These are phyloP conservation scores for Holcopasites calliopsidis DNA, from an alignment of 1,140 invertebrate species.

Conservation along the genomic window DNA sequence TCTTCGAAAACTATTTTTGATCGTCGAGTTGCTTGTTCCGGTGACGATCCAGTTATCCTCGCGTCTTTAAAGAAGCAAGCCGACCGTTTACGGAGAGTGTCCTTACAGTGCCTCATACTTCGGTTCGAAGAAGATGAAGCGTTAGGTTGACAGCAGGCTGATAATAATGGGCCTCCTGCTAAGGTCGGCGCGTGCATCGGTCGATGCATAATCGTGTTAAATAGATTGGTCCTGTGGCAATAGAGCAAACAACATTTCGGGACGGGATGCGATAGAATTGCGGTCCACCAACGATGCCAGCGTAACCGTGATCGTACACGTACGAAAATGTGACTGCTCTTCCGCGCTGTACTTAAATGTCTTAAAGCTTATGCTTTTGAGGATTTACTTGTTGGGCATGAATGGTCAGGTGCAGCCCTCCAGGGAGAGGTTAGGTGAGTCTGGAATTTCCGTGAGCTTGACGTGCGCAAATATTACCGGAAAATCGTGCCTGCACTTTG, in stretches of 20 bases:
- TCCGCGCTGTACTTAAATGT: conserved; percentile 10
- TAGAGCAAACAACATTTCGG: not conserved
- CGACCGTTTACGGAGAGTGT: not conserved
- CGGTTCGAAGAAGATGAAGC: not conserved
- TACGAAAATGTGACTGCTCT: conserved; percentile 23
- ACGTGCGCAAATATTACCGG: too few relatives aligned
- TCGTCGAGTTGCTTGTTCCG: not conserved
- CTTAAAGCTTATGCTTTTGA: conserved; percentile 17
- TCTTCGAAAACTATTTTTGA: conserved; percentile 21
- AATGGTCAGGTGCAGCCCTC: conserved; percentile 74
- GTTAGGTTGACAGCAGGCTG: not conserved
- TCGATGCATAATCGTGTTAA: conserved; percentile 29
- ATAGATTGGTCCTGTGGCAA: conserved; percentile 9
- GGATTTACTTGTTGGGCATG: conserved; percentile 58
- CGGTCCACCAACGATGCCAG: not conserved
- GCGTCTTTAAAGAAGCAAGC: not conserved
- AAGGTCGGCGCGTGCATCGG: conserved; percentile 3
- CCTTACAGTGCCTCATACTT: not conserved
- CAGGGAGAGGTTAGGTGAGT: conserved; percentile 76
- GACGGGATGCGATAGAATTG: not conserved
- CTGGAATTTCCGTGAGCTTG: not conserved
- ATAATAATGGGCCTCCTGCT: not conserved
- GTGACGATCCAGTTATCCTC: not conserved
- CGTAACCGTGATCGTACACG: not conserved
- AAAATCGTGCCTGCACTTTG: not conserved